phyloP scores from a whole-genome alignment of 1,140 invertebrate species.

The honey bee (Apis mellifera) region Amel_HAv3.1 CM009944.2:3049001-3049500 shows the following conservation, averaged over 20 bases:
- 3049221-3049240: conserved; percentile 58
- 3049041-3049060: background rate
- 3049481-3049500: background rate
- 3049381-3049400: background rate
- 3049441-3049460: background rate
- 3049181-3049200: conserved; percentile 32
- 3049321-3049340: conserved; percentile 12
- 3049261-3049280: conserved; percentile 52
- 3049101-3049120: background rate
- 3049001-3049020: conserved; percentile 12
- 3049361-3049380: conserved; percentile 25
- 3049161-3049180: conserved; percentile 52
- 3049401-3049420: conserved; percentile 27
- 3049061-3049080: conserved; percentile 17
- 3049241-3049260: conserved; percentile 65
- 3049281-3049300: conserved; percentile 57
- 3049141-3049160: conserved; percentile 2
- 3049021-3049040: conserved; percentile 24
- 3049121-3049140: conserved; percentile 12
- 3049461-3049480: background rate
- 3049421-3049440: background rate
- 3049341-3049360: background rate
- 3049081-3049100: background rate
- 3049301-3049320: conserved; percentile 51
- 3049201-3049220: conserved; percentile 27